A percentile compares a stretch with the other conserved stretches of the same genome.
Conservation (phyloP, 1,140 invertebrate genomes). For the Brachystomella parvula region DNA sequence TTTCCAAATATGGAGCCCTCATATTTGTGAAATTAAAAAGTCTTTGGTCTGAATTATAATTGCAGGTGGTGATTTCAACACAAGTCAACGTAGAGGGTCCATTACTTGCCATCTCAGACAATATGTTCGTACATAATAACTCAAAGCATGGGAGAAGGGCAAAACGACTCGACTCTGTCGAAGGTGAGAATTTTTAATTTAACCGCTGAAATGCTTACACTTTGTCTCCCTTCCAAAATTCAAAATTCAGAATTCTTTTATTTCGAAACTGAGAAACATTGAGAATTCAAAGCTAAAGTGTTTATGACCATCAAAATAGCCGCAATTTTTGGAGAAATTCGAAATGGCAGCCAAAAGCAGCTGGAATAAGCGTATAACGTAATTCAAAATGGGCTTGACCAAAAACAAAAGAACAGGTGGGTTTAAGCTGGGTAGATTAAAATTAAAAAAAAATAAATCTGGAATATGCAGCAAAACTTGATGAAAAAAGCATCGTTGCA, state of each 20-base stretch:
- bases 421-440: no score
- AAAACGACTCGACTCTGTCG: conserved; percentile 83
- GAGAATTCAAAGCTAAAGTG: neutral
- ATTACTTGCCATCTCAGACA: conserved; percentile 95
- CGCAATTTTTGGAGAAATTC: no score
- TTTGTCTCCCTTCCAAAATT: no score
- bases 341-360: neutral
- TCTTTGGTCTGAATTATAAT: conserved; percentile 36
- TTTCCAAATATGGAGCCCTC: neutral
- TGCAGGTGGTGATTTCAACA: conserved; percentile 93
- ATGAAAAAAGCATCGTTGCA: no score
- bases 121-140: conserved; percentile 99
- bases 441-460: no score
- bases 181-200: conserved; percentile 51
- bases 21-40: neutral
- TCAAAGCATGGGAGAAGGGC: conserved; percentile 96
- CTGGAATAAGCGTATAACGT: no score
- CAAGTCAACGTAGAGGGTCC: conserved; percentile 93
- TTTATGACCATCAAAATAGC: no score
- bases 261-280: neutral
- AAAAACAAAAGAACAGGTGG: no score
- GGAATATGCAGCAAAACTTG: no score
- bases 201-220: neutral
- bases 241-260: conserved; percentile 12
- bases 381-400: no score